Conservation (phyloP, 92 coral and sea anemone species). For the Paramuricea clavata region DNA sequence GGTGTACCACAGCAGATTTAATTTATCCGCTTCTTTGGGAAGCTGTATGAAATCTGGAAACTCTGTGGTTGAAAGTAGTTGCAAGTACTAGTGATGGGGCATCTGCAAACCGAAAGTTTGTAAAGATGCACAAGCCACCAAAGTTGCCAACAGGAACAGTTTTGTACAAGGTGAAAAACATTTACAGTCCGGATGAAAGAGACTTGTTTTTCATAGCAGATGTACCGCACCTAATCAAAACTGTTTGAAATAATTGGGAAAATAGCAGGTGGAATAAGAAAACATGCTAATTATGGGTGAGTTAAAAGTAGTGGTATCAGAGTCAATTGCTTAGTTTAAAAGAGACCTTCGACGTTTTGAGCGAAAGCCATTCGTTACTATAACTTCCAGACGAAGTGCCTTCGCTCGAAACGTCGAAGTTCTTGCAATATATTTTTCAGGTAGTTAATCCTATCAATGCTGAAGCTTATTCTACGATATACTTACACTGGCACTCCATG, state of each 20-base stretch:
- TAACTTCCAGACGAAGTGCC: too few species aligned
- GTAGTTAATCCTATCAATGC: too few species aligned
- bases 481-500: too few species aligned
- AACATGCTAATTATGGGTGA: slow-evolving; percentile 26
- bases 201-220: slow-evolving; percentile 24
- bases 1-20: background rate
- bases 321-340: too few species aligned
- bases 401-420: too few species aligned
- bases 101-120: slow-evolving; percentile 2
- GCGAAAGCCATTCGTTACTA: background rate
- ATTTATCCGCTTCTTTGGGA: slow-evolving; percentile 34
- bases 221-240: slow-evolving; percentile 24
- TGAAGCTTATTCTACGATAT: too few species aligned
- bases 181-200: slow-evolving; percentile 12
- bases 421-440: background rate
- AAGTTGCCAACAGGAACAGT: background rate
- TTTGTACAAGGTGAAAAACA: background rate
- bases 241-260: slow-evolving; percentile 6
- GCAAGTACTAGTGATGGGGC: slow-evolving; percentile 31
- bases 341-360: too few species aligned
- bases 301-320: too few species aligned
- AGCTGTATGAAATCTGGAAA: background rate
- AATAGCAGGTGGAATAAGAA: slow-evolving; percentile 25
- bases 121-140: slow-evolving; percentile 17
- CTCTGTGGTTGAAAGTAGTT: background rate